Base-by-base conservation (phyloP, 2,113 vertebrate genomes). In the Alaudala cheleensis region DNA sequence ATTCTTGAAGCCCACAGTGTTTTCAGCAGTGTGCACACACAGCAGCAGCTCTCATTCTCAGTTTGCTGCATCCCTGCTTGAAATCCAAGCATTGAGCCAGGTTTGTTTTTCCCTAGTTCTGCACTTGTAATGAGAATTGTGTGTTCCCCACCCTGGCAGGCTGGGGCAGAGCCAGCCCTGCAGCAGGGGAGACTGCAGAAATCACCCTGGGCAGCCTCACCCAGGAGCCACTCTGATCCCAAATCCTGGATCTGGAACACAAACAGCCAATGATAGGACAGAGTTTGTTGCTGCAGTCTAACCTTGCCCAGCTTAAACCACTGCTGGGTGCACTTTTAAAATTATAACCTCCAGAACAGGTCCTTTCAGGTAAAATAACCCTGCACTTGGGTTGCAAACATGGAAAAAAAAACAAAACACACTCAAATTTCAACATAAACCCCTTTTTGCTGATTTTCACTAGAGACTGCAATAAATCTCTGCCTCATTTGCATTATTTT, bases 71-170 rank as follows among this genome's bases (percentile, higher is more conserved):
- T 86, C 88, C 73, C 7, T 98, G 97, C 96, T 95, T 94, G 93
- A 97, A 96, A 97, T 97, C 96, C 97, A 98, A 97, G 92, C 94
- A 78, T 95, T 98, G 96, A 97, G 96, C 88, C 94, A 94, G 78
- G 96, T 91, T 97, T 97, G 91, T 91, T 97, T 91, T 97, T 97
- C 85, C 92, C 96, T 96, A 12, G 14, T 96, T 97, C 94, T 96
- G 96, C 97, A 96, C 96, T 94, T 60, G 91, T 93, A 95, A 97
- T 97, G 94, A 96, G 96, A 98, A 97, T 97, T 94, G 83, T 89
- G 93, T 85, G 97, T 97, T 95, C 90, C 93, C 92, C 92, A 14
- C 95, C 82, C 39, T 56, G 97, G 97, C 98, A 98, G 98, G 97
- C 88, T 33, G 94, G 77, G 97, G 91, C 95, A 98, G 93, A 97